Base-by-base conservation (phyloP, 1,140 invertebrate genomes). In the Drosophila nikananu region DNA sequence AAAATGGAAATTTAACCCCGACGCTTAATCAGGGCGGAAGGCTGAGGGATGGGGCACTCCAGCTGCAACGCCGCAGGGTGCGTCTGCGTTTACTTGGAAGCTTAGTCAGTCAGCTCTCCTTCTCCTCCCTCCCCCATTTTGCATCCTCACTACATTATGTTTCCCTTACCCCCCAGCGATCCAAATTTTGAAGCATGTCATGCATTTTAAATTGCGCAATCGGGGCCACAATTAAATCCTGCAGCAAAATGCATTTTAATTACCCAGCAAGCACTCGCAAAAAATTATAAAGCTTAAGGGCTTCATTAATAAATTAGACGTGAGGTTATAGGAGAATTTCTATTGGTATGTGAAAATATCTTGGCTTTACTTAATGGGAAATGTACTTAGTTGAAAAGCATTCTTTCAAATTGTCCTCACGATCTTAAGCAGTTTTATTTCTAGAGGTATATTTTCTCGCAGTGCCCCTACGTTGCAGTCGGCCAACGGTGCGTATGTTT, bases 1-100 rank as follows among this genome's bases (percentile, higher is more conserved):
- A 44, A 89, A 89, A 78, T 83, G 65, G 65, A 84, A 89, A 89
- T 89, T 83, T 63, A 84, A 65, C 57, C 61, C 61, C 35, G 49
- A 46, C 61, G 51, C 39, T 58, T 49, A 65, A 64, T 63, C 52
- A 66, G 54, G n/a, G 15, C 13, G 15, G 17, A 3, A 6, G 13
- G 42, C 4, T 6, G 15, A 5, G 9, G 54, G 5, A 8, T 27
- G 42, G 15, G 62, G 65, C 32, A 39, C 21, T 25, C 54, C 35
- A 57, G 35, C 60, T 68, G 62, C 63, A 67, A 35, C 42, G 41
- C 54, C 49, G 25, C 52, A 44, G 67, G 54, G 39, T 51, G 25
- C 30, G 15, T 44, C 42, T 68, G 46, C 52, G 41, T 42, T 32
- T 70, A 23, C 54, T 49, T 37, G 42, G 39, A 12, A 61, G 19